These are phyloP conservation scores for Enoplosus armatus DNA, from an alignment of 2,797 vertebrate species.

Conservation along the genomic window DNA sequence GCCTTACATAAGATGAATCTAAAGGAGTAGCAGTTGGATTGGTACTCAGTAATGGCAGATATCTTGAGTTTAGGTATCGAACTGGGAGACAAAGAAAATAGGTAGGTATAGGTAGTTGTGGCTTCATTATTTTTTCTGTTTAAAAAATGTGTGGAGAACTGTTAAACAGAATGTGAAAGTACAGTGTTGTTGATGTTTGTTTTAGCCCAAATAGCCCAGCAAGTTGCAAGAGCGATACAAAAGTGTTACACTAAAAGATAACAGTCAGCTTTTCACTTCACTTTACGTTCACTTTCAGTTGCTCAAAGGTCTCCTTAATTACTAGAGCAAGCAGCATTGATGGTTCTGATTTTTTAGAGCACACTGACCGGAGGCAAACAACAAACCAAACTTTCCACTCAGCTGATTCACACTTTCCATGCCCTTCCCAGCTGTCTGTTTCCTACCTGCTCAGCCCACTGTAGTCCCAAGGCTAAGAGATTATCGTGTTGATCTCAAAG, in stretches of 20 bases:
- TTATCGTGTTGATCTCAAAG: slow-evolving; percentile 83
- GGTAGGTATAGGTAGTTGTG: neutral
- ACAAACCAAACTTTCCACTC: slow-evolving; percentile 48
- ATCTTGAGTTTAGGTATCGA: neutral
- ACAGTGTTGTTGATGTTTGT: neutral
- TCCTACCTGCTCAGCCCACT: slow-evolving; percentile 55
- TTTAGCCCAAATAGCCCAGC: neutral
- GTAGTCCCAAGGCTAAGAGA: slow-evolving; percentile 76
- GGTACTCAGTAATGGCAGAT: neutral
- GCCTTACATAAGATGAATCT: neutral
- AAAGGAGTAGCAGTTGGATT: neutral
- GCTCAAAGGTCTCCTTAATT: slow-evolving; percentile 8
- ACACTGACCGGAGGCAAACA: slow-evolving; percentile 9
- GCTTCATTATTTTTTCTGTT: neutral
- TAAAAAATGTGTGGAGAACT: neutral
- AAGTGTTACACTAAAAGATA: too few species aligned
- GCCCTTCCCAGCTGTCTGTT: slow-evolving; percentile 31
- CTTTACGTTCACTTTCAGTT: neutral
- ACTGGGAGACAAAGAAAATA: neutral
- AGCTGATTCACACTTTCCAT: slow-evolving; percentile 28
- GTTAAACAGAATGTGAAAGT: neutral
- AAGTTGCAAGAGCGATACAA: neutral
- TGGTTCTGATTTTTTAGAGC: slow-evolving; percentile 10
- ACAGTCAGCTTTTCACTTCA: slow-evolving; percentile 3
- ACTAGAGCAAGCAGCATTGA: neutral